Evolutionary conservation across 2,113 vertebrate genomes (phyloP), one percentile per base, ranked within the genome.

Genomic region (Pithys albifrons): DNA sequence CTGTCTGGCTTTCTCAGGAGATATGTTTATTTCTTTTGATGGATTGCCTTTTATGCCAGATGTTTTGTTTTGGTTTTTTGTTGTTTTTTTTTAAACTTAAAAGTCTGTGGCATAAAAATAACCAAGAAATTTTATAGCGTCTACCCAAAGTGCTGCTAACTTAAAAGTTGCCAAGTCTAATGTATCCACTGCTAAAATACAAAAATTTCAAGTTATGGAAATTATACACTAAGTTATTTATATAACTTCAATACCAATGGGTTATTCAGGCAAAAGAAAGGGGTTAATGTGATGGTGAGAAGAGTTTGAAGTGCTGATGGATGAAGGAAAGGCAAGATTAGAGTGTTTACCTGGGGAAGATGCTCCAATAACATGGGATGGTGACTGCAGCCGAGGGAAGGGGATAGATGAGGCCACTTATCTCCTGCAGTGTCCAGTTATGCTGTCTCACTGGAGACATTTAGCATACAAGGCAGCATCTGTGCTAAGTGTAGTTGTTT

Each of bases 1-100:
- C 54, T 86, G 85, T 84, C 83, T 90, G 81, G 80, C 62, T 86
- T 92, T 85, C 66, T 95, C 31, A 74, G 85, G 65, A 79, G 81
- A 86, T 66, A 20, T 83, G 61, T 93, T 96, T 93, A 80, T 86
- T 96, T 95, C 70, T 91, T 85, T 70, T 94, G 77, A 74, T 92
- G 71, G 46, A 70, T 45, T 93, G 64, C 23, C n/a, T 91, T 91
- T 95, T 93, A 74, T 91, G 37, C 49, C 64, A 80, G 39, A 46
- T 79, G 13, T 62, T 10, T 10, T 12, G 49, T 69, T 41, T 23
- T 79, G 62, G 13, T 62, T 10, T 10, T 12, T 43, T 69, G 35
- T 23, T 79, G 62, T 49, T 49, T 79, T 76, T 66, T 93, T 66
- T 51, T 33, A 5, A 12, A 15, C 33, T 82, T 45, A 85, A 45